Percentiles rank a stretch among this genome's conserved stretches.
phyloP scores from a whole-genome alignment of 2,888 invertebrate species.

The Melipona bicolor region DNA sequence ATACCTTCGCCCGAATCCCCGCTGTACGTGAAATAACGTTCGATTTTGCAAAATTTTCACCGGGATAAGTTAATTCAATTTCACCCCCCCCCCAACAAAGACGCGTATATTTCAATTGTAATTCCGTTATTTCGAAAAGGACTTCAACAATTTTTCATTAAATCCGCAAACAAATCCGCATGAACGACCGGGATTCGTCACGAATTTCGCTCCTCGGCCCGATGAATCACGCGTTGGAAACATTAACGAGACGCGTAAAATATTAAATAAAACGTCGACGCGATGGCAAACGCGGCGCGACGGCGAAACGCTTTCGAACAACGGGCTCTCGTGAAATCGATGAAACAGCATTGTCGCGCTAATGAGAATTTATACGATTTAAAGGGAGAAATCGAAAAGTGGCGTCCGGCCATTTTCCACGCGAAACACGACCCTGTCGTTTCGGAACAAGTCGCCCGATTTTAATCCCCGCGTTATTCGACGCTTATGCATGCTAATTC shows the following conservation, averaged over 20 bases:
- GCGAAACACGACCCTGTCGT: background rate
- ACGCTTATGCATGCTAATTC: slow-evolving; percentile 42
- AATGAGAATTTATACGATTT: slow-evolving; percentile 55
- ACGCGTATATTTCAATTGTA: background rate
- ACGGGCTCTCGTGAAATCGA: slow-evolving; percentile 33
- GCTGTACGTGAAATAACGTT: no score
- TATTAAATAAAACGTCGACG: slow-evolving; percentile 41
- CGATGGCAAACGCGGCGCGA: background rate
- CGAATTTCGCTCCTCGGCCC: background rate
- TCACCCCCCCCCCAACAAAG: background rate
- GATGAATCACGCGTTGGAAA: slow-evolving; percentile 19
- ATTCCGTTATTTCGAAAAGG: background rate
- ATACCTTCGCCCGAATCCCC: no score
- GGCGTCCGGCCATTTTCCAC: background rate
- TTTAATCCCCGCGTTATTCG: slow-evolving; percentile 33
- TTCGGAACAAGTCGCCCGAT: slow-evolving; percentile 8
- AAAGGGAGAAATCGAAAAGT: slow-evolving; percentile 24
- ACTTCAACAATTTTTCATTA: slow-evolving; percentile 11
- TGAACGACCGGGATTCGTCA: slow-evolving; percentile 17
- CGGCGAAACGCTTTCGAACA: slow-evolving; percentile 28
- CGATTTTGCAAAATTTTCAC: background rate
- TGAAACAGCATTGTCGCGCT: slow-evolving; percentile 31
- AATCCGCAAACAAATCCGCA: slow-evolving; percentile 5
- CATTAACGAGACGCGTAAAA: slow-evolving; percentile 36
- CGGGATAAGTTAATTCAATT: background rate